Percentiles rank a stretch among this genome's conserved stretches.
Conservation (phyloP, 2,888 invertebrate genomes). For the Allygus modestus region DNA sequence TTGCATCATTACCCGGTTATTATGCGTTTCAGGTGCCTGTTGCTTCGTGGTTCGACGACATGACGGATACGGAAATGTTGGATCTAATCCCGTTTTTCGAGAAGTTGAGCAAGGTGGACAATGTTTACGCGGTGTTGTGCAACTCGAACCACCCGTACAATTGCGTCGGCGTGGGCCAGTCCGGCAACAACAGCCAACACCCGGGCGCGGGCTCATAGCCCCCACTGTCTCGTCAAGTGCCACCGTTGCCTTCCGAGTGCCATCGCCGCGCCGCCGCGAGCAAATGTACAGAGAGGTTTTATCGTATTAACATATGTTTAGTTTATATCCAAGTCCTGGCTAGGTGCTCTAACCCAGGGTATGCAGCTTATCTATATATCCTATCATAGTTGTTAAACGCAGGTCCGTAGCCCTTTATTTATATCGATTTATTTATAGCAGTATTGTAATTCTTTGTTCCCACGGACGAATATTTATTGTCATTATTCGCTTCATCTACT, state of each 20-base stretch:
- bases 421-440: slow-evolving; percentile 15
- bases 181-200: slow-evolving; percentile 63
- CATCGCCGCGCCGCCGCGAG: background rate
- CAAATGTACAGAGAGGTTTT: slow-evolving; percentile 62
- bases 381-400: slow-evolving; percentile 10
- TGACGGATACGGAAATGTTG: slow-evolving; percentile 96
- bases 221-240: slow-evolving; percentile 55
- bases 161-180: slow-evolving; percentile 70
- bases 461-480: background rate
- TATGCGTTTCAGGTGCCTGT: slow-evolving; percentile 94
- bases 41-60: slow-evolving; percentile 99
- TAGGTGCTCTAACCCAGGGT: slow-evolving; percentile 42
- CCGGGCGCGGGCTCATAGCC: slow-evolving; percentile 68
- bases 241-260: slow-evolving; percentile 4
- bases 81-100: slow-evolving; percentile 99
- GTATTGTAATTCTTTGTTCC: slow-evolving; percentile 9
- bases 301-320: slow-evolving; percentile 60
- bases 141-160: slow-evolving; percentile 94
- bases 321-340: slow-evolving; percentile 39
- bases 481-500: background rate
- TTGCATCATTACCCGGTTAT: too few relatives aligned
- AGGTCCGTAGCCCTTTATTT: slow-evolving; percentile 40
- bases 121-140: slow-evolving; percentile 96
- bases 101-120: slow-evolving; percentile 96
- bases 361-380: slow-evolving; percentile 53